A percentile compares a stretch with the other conserved stretches of the same genome.
Conservation (phyloP, 2,113 vertebrate genomes). For the Alethe diademata region DNA sequence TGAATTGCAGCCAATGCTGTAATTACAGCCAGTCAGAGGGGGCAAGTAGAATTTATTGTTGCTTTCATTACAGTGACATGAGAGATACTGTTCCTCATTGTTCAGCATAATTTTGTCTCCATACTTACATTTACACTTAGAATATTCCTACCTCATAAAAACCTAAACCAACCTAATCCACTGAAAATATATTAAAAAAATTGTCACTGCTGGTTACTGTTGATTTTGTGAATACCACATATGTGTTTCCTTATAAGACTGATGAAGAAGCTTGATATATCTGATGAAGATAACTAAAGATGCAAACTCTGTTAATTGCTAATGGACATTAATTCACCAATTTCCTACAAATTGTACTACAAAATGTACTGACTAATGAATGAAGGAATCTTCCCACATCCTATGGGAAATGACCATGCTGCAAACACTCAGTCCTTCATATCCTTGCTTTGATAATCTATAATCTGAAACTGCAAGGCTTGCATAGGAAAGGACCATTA, state of each 20-base stretch:
- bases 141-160: background rate
- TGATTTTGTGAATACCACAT: background rate
- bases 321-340: background rate
- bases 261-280: background rate
- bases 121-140: constrained; percentile 22
- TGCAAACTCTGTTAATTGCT: background rate
- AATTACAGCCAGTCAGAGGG: background rate
- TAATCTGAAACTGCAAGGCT: background rate
- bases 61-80: constrained; percentile 46
- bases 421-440: background rate
- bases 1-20: constrained; percentile 6
- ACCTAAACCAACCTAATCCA: background rate
- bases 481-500: background rate
- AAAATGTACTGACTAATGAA: background rate
- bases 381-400: background rate
- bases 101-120: constrained; percentile 33
- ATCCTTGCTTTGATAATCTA: background rate
- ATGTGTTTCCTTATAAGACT: background rate
- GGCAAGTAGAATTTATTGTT: constrained; percentile 48
- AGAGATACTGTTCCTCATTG: background rate
- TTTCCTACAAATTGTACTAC: background rate
- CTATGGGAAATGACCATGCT: background rate
- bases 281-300: background rate
- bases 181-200: background rate
- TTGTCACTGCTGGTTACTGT: background rate